These are phyloP conservation scores for Leptodactylus fallax DNA, from an alignment of 2,797 vertebrate genomes.

Conservation along the genomic window DNA sequence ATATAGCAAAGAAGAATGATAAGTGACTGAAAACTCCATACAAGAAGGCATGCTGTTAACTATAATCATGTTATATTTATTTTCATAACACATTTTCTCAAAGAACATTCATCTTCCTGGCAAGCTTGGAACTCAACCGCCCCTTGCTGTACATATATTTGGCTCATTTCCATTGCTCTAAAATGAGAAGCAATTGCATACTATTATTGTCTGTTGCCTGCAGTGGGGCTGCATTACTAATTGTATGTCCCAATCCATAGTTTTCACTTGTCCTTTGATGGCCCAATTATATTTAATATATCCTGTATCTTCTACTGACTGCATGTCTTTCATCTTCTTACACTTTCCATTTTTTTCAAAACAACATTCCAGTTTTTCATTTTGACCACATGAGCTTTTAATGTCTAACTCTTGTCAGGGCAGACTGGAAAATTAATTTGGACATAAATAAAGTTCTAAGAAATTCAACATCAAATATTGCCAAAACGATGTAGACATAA, in stretches of 20 bases:
- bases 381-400: slow-evolving; percentile 33
- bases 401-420: slow-evolving; percentile 11
- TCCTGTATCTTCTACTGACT: slow-evolving; percentile 28
- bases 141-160: neutral
- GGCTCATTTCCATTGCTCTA: slow-evolving; percentile 29
- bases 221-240: slow-evolving; percentile 30
- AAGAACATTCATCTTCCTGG: slow-evolving; percentile 12
- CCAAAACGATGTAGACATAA: slow-evolving; percentile 2
- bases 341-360: slow-evolving; percentile 1
- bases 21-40: slow-evolving; percentile 4
- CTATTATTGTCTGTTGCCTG: slow-evolving; percentile 11
- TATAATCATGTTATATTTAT: slow-evolving; percentile 44
- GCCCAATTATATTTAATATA: slow-evolving; percentile 30
- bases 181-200: slow-evolving; percentile 2
- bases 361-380: slow-evolving; percentile 17
- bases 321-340: slow-evolving; percentile 24
- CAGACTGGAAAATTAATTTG: slow-evolving; percentile 37
- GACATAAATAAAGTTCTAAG: slow-evolving; percentile 41
- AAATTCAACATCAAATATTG: slow-evolving; percentile 36
- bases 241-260: slow-evolving; percentile 17
- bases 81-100: slow-evolving; percentile 26
- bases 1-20: slow-evolving; percentile 7
- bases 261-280: slow-evolving; percentile 37
- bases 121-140: neutral
- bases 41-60: slow-evolving; percentile 17